Evolutionary conservation across 2,797 vertebrate species (phyloP).

Genomic region (Dicrostonyx torquatus): DNA sequence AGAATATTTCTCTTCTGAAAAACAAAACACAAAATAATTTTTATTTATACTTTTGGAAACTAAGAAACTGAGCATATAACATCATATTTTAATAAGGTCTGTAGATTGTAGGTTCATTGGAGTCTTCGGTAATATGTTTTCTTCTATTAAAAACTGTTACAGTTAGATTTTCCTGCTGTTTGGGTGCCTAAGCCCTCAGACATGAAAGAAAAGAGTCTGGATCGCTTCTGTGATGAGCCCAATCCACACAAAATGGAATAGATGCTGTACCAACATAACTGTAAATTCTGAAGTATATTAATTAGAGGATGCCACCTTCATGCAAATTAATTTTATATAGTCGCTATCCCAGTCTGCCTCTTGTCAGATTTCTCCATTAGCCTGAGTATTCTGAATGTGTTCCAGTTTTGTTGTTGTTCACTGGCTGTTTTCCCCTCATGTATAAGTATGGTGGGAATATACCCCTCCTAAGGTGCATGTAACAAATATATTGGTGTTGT

Average conservation of each 20-base stretch:
- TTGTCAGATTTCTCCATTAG: conserved; percentile 37
- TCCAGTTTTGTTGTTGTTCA: conserved; percentile 48
- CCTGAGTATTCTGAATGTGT: conserved; percentile 32
- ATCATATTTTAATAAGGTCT: conserved; percentile 50
- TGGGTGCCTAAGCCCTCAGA: not conserved
- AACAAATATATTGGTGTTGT: conserved; percentile 64
- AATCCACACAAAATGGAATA: not conserved
- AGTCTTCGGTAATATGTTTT: conserved; percentile 51
- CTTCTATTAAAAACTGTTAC: not conserved
- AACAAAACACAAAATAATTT: conserved; percentile 23
- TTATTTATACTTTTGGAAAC: conserved; percentile 36
- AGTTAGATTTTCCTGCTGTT: conserved; percentile 15
- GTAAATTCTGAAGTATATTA: conserved; percentile 41
- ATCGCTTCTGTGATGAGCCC: not conserved
- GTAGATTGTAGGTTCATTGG: conserved; percentile 6
- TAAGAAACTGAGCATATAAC: conserved; percentile 36
- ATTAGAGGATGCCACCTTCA: not conserved
- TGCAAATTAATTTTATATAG: conserved; percentile 56
- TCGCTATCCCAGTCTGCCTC: not conserved
- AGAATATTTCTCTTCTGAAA: conserved; percentile 56
- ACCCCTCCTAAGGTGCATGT: not conserved
- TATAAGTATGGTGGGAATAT: not conserved
- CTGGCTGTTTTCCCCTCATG: conserved; percentile 27
- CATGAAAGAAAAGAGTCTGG: not conserved
- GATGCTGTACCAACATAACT: not conserved